Evolutionary conservation across 2,888 invertebrate species (phyloP).

Genomic region (Drosophila paramelanica): DNA sequence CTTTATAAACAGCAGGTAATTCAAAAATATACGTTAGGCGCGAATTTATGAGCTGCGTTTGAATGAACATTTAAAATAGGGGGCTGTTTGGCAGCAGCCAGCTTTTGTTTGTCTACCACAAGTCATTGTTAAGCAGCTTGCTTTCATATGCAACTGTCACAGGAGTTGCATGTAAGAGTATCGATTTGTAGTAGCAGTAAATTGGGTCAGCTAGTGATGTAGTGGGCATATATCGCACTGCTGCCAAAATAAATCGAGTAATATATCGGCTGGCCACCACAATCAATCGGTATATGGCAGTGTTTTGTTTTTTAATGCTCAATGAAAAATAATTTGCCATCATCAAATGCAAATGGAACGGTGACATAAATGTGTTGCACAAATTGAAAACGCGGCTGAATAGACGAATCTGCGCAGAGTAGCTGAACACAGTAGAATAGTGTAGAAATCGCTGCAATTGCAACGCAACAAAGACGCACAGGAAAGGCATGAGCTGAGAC

Average conservation of each 20-base stretch:
- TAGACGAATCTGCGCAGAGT: conserved; percentile 32
- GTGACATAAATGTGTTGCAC: conserved; percentile 56
- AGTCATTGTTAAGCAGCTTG: neutral
- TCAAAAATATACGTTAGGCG: neutral
- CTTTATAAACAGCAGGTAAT: neutral
- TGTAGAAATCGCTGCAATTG: conserved; percentile 24
- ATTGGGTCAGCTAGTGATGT: neutral
- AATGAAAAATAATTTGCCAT: conserved; percentile 56
- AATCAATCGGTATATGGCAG: conserved; percentile 42
- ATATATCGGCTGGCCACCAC: conserved; percentile 36
- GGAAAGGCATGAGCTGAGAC: conserved; percentile 51
- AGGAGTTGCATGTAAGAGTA: neutral
- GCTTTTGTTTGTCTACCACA: neutral
- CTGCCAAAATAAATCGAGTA: conserved; percentile 5
- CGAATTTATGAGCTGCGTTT: neutral
- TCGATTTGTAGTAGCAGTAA: conserved; percentile 4
- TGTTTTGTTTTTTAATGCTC: conserved; percentile 61
- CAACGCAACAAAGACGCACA: conserved; percentile 26
- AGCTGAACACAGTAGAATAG: conserved; percentile 48
- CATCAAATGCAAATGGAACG: conserved; percentile 59
- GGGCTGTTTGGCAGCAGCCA: conserved; percentile 25
- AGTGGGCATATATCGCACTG: conserved; percentile 14
- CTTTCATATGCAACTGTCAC: conserved; percentile 7
- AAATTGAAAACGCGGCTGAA: conserved; percentile 45
- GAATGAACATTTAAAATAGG: conserved; percentile 29